Conservation (phyloP, 2,797 vertebrate species). For the Poecilia picta region DNA sequence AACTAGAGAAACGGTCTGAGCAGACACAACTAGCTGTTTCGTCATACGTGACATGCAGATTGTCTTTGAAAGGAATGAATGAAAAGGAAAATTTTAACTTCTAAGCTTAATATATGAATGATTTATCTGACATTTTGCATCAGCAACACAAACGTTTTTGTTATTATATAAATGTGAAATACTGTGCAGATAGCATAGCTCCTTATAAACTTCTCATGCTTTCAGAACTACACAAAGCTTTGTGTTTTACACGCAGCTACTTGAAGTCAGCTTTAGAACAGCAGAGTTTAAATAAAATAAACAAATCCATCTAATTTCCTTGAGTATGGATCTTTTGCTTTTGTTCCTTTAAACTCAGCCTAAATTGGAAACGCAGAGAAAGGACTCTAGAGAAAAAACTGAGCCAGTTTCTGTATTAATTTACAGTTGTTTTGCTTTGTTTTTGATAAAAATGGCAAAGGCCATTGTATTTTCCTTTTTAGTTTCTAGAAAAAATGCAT, state of each 20-base stretch:
- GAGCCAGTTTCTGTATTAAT: neutral
- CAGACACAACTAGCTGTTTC: conserved; percentile 7
- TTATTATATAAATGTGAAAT: neutral
- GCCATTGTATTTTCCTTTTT: neutral
- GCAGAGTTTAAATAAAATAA: neutral
- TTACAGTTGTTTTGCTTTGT: neutral
- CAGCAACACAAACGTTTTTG: neutral
- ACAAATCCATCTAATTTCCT: neutral
- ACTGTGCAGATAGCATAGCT: neutral
- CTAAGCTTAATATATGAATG: no score
- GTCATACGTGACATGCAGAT: neutral
- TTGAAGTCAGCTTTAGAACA: neutral
- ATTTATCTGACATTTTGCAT: neutral
- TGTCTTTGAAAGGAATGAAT: neutral
- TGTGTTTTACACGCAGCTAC: neutral
- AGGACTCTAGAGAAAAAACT: neutral
- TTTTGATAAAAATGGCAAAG: neutral
- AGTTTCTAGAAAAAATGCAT: neutral
- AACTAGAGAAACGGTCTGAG: conserved; percentile 18
- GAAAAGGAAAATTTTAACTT: neutral
- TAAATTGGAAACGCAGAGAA: neutral
- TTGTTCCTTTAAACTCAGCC: neutral
- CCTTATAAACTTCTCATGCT: neutral
- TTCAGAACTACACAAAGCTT: neutral
- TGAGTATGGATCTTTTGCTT: neutral